Evolutionary conservation across 1,140 invertebrate species (phyloP), one percentile per base, ranked within the genome.

Genomic region (Rhyacophila brunnea): DNA sequence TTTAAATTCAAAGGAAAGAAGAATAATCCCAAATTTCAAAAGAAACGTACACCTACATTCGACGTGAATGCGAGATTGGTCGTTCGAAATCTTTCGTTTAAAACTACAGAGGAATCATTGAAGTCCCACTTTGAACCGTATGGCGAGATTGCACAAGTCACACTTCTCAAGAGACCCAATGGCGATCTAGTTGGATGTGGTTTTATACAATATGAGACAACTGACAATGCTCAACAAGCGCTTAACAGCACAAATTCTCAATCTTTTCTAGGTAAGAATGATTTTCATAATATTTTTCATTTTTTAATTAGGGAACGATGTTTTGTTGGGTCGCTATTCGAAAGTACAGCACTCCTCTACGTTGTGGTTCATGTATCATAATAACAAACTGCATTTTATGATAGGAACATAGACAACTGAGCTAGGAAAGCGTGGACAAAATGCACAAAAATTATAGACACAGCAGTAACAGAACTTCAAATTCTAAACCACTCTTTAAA

Each of bases 161-260:
- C 83, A 46, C 74, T 91, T 44, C 75, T 89, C 15, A 81, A 72
- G 36, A 86, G 83, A 75, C 65, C 77, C 18, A 81, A 87, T 79
- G 87, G 87, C 1, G 85, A 81, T 71, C 74, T 80, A 17, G 74
- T 83, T 10, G 88, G 89, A 7, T 87, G 85, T 73, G 86, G 81
- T 7, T 89, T 90, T 75, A 68, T 90, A 32, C 84, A 90, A 40
- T 65, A 36, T 38, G 58, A 58, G 34, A 59, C 48, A 34, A 18
- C 49, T 6, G 55, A 65, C 13, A 40, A 54, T 52, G 62, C 62
- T 17, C 57, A 60, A 34, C 58, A 50, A 23, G 62, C 56, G 10
- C 9, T 58, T 6, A 18, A 44, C 2, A 49, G 13, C 18, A 58
- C 51, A 44, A 60, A 65, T 58, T 35, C 36, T 44, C 58, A 54